Percentiles rank a stretch among this genome's conserved stretches.
Conservation (phyloP, 2,113 vertebrate species). For the Ascaphus truei region DNA sequence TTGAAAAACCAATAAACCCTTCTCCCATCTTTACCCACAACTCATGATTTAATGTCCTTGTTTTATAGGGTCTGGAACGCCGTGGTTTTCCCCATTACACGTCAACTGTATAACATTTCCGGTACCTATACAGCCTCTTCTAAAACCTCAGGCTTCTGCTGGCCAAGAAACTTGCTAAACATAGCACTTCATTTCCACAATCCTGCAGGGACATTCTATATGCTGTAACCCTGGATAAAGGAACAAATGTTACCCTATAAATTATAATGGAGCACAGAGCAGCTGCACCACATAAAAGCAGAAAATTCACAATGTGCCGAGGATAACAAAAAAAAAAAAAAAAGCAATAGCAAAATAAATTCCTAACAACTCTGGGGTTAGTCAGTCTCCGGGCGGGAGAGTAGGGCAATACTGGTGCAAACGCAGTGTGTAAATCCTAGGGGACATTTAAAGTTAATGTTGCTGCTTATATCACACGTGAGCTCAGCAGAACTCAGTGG, state of each 20-base stretch:
- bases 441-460: too few species aligned
- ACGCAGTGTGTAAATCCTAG: too few species aligned
- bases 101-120: constrained; percentile 35
- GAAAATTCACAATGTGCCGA: constrained; percentile 25
- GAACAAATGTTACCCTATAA: constrained; percentile 37
- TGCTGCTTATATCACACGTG: too few species aligned
- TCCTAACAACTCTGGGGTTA: not conserved
- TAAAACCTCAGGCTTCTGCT: constrained; percentile 26
- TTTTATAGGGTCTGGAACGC: constrained; percentile 32
- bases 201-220: constrained; percentile 36
- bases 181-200: constrained; percentile 36
- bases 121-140: constrained; percentile 30
- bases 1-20: constrained; percentile 32
- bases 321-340: constrained; percentile 11
- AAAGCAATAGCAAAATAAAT: not conserved
- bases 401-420: not conserved
- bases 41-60: constrained; percentile 26
- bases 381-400: not conserved
- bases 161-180: constrained; percentile 35
- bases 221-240: constrained; percentile 33
- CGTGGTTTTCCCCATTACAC: constrained; percentile 25
- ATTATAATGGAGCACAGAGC: constrained; percentile 27
- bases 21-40: constrained; percentile 31
- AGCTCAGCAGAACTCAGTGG: too few species aligned
- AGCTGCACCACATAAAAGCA: constrained; percentile 36